Percentiles rank a stretch among this genome's conserved stretches.
Evolutionary conservation across 2,113 vertebrate genomes (phyloP).

Genomic region (Seriola quinqueradiata): DNA sequence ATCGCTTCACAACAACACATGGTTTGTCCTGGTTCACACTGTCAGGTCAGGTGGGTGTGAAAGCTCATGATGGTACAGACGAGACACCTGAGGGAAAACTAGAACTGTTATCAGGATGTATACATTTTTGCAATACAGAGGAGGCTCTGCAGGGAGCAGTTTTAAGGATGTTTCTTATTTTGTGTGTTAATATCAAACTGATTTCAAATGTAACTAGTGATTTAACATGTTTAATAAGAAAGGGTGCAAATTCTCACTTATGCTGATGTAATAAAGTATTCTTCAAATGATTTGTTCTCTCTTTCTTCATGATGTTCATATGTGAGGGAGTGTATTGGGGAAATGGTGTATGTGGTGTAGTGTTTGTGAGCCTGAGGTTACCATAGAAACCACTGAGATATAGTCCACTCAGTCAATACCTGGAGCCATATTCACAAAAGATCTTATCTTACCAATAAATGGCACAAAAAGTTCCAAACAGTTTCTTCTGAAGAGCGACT

Average conservation of each 20-base stretch:
- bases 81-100: slow-evolving; percentile 81
- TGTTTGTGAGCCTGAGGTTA: too few species aligned
- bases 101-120: slow-evolving; percentile 83
- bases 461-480: too few species aligned
- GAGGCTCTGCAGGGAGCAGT: slow-evolving; percentile 82
- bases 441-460: too few species aligned
- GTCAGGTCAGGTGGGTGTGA: slow-evolving; percentile 20
- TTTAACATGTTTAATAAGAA: slow-evolving; percentile 81
- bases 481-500: too few species aligned
- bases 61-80: background rate
- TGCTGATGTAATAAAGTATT: slow-evolving; percentile 82
- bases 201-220: slow-evolving; percentile 86
- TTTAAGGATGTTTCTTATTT: slow-evolving; percentile 75
- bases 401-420: too few species aligned
- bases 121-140: slow-evolving; percentile 79
- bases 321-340: too few species aligned
- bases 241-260: slow-evolving; percentile 73
- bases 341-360: too few species aligned
- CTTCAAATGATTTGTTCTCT: slow-evolving; percentile 41
- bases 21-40: slow-evolving; percentile 24
- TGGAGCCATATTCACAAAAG: too few species aligned
- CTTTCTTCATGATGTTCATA: background rate
- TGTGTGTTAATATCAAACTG: slow-evolving; percentile 86
- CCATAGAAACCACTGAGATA: too few species aligned
- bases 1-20: slow-evolving; percentile 23